phyloP scores from a whole-genome alignment of 1,140 invertebrate genomes.

The Chironomus striatipennis region DNA sequence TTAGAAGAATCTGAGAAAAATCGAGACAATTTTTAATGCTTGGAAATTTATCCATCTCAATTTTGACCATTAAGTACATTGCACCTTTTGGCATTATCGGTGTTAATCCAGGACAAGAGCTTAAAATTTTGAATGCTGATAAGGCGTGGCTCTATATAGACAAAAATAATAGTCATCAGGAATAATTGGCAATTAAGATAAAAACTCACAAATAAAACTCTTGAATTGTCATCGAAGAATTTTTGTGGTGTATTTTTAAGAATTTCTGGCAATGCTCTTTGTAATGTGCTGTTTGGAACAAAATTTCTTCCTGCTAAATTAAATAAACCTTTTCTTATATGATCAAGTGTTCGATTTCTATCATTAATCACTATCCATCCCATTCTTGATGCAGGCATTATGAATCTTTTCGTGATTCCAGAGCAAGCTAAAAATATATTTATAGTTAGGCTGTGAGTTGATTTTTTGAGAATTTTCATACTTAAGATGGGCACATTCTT shows the following conservation, averaged over 20 bases:
- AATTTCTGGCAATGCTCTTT: constrained; percentile 80
- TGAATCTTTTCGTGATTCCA: constrained; percentile 83
- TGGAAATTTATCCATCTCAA: neutral
- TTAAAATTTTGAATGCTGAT: neutral
- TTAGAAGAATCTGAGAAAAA: neutral
- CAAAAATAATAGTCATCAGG: neutral
- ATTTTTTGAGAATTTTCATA: too few relatives aligned
- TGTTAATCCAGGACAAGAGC: neutral
- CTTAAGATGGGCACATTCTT: too few relatives aligned
- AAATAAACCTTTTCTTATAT: constrained; percentile 58
- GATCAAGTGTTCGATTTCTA: constrained; percentile 56
- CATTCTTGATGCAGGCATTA: constrained; percentile 90
- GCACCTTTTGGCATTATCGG: neutral
- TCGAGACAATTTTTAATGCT: neutral
- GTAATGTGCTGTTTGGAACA: constrained; percentile 77
- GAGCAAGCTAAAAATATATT: constrained; percentile 79
- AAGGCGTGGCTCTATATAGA: neutral
- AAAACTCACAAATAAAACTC: neutral
- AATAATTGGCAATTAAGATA: neutral
- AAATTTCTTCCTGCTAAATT: constrained; percentile 73
- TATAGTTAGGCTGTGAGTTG: too few relatives aligned
- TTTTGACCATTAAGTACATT: neutral
- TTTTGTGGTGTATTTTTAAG: constrained; percentile 38
- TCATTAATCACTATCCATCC: constrained; percentile 94
- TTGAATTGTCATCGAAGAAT: neutral